phyloP scores from a whole-genome alignment of 2,113 vertebrate genomes.

The Desmodus rotundus region DNA sequence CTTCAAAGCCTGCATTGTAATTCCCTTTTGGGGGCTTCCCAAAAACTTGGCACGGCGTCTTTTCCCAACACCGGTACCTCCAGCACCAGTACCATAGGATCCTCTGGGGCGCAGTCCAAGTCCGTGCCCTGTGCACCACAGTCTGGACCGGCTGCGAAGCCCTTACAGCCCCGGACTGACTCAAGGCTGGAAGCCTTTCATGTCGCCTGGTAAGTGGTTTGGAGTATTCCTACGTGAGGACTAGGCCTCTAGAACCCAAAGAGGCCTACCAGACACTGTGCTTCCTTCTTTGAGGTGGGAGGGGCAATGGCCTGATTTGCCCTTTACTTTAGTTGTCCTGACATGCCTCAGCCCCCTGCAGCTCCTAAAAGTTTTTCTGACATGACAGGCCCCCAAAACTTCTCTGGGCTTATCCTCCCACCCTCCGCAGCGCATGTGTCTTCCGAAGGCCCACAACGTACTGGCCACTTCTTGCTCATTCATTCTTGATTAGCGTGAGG shows the following conservation, averaged over 20 bases:
- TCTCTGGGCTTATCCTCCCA: neutral
- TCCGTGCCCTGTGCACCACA: too few species aligned
- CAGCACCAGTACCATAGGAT: rapidly evolving
- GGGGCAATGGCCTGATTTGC: neutral
- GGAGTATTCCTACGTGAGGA: neutral
- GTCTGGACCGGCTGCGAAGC: neutral
- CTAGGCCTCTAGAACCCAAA: neutral
- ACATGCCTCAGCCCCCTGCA: neutral
- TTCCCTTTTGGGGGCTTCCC: neutral
- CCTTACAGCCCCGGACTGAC: neutral
- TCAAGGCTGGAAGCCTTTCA: neutral
- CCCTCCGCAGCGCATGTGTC: too few species aligned
- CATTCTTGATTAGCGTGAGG: neutral
- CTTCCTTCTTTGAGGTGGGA: neutral
- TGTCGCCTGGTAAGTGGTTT: neutral
- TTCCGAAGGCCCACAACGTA: neutral
- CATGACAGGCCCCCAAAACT: neutral
- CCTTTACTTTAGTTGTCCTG: neutral
- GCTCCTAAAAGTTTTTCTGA: neutral
- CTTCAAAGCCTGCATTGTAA: neutral
- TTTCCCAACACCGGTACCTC: neutral
- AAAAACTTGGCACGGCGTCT: neutral
- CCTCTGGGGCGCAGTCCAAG: neutral
- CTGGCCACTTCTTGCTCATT: neutral
- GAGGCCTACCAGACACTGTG: rapidly evolving